Evolutionary conservation across 2,797 vertebrate species (phyloP), one percentile per base, ranked within the genome.

Genomic region (Morus bassanus): DNA sequence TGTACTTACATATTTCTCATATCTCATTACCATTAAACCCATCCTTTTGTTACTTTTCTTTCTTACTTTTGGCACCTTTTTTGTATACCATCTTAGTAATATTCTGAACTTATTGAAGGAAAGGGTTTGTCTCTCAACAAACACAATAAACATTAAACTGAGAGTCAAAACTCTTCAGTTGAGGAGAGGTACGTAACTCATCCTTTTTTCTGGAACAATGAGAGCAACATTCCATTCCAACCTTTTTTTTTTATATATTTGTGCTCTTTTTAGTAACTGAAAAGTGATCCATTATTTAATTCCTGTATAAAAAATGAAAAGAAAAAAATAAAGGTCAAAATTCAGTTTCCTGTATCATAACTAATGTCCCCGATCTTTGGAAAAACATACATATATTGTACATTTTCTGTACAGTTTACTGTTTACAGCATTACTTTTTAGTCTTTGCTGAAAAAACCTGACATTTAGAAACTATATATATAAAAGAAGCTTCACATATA

Each of bases 261-360:
- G 8, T 28, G 24, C 3, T n/a, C n/a, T n/a, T 7, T 51, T 35
- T 53, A 35, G 13, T 22, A 63, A 68, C 3, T 48, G 7, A 24
- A 72, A 63, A 76, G 4, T 16, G 23, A 57, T n/a, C 4, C 6
- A 25, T 57, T 43, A 48, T 51, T 74, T 65, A 39, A 65, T 82
- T 69, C 37, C 6, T 3, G 3, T 18, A 37, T 46, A 63, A 54
- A 69, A 50, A 51, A 64, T 24, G 1, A 54, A 64, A 60, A 33
- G 0, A 18, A 6, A 39, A 45, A 11, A 33, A 67, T 16, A 45
- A 31, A n/a, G 8, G 31, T 28, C 7, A 59, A 33, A 57, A 1
- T 2, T 48, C 25, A 27, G 3, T n/a, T 85, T 79, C 1, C 4
- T 59, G 0, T 63, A 9, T n/a, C 23, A n/a, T 22, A 1, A 51